These are phyloP conservation scores for Cyrtorhinus lividipennis DNA, from an alignment of 1,140 invertebrate genomes.

Conservation along the genomic window DNA sequence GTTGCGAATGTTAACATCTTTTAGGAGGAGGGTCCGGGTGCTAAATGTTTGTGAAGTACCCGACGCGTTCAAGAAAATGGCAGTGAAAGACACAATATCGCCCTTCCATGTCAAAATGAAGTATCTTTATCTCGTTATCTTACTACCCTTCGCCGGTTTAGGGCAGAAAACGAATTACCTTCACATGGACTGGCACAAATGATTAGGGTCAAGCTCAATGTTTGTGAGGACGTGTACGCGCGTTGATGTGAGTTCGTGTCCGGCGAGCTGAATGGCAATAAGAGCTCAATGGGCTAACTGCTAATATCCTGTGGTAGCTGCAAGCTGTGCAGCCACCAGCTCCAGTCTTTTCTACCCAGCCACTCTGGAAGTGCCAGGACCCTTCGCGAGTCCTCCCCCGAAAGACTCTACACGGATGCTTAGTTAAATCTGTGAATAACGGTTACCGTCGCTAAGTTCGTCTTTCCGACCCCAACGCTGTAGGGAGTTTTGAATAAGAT, in stretches of 20 bases:
- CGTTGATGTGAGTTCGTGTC: conserved; percentile 1
- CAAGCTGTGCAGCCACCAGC: conserved; percentile 15
- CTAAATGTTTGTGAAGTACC: too few species aligned
- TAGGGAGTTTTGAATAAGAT: too few species aligned
- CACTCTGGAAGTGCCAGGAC: conserved; percentile 6
- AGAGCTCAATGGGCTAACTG: conserved; percentile 21
- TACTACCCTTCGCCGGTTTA: not conserved
- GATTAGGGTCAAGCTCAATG: conserved; percentile 20
- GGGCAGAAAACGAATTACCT: conserved; percentile 4
- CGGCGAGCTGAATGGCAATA: conserved; percentile 7
- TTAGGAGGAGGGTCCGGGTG: too few species aligned
- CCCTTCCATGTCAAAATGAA: too few species aligned
- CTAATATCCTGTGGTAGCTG: conserved; percentile 19
- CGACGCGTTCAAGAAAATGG: too few species aligned
- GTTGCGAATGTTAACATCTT: too few species aligned
- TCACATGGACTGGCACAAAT: conserved; percentile 12
- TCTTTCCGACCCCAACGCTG: too few species aligned
- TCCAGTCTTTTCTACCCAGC: conserved; percentile 14
- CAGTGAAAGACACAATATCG: too few species aligned
- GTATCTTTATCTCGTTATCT: too few species aligned
- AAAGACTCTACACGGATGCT: too few species aligned
- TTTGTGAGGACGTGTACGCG: conserved; percentile 17
- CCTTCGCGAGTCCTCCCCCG: not conserved
- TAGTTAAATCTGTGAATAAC: too few species aligned
- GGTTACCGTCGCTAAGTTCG: too few species aligned